Evolutionary conservation across 2,888 invertebrate genomes (phyloP).

Genomic region (Philonicus albiceps): DNA sequence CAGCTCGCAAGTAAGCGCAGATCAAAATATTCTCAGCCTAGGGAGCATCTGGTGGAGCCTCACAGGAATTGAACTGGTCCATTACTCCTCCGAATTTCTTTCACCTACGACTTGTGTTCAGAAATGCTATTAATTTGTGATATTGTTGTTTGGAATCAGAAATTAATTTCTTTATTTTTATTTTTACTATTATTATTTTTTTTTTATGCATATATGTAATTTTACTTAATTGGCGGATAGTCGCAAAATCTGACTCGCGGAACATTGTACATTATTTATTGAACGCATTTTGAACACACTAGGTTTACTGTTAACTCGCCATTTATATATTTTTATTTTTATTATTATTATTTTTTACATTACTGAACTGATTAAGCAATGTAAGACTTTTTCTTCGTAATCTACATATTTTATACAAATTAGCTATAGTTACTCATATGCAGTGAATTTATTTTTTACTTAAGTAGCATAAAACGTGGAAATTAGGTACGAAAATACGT

Average conservation of each 20-base stretch:
- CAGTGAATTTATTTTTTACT: conserved; percentile 7
- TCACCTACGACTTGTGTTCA: conserved; percentile 25
- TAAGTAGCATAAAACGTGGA: not conserved
- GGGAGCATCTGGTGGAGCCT: conserved; percentile 27
- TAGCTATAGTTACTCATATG: not conserved
- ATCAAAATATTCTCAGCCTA: conserved; percentile 56
- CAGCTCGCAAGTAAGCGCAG: conserved; percentile 59
- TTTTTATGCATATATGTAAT: not conserved
- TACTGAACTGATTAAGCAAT: conserved; percentile 36
- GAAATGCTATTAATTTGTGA: conserved; percentile 32
- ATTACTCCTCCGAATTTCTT: not conserved
- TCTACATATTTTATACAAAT: conserved; percentile 10
- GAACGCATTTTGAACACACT: conserved; percentile 37
- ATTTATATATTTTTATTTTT: not conserved
- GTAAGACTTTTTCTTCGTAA: conserved; percentile 27
- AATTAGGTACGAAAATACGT: not conserved
- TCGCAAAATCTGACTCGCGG: not conserved
- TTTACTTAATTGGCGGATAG: conserved; percentile 9
- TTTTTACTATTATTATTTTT: too few species aligned
- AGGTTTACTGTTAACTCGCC: conserved; percentile 27
- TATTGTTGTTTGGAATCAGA: conserved; percentile 22
- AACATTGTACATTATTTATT: conserved; percentile 31
- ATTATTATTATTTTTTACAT: conserved; percentile 1
- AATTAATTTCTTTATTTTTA: not conserved
- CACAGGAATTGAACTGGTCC: conserved; percentile 10